Percentiles rank a stretch among this genome's conserved stretches.
Evolutionary conservation across 2,888 invertebrate genomes (phyloP).

Genomic region (Dicycla oo): DNA sequence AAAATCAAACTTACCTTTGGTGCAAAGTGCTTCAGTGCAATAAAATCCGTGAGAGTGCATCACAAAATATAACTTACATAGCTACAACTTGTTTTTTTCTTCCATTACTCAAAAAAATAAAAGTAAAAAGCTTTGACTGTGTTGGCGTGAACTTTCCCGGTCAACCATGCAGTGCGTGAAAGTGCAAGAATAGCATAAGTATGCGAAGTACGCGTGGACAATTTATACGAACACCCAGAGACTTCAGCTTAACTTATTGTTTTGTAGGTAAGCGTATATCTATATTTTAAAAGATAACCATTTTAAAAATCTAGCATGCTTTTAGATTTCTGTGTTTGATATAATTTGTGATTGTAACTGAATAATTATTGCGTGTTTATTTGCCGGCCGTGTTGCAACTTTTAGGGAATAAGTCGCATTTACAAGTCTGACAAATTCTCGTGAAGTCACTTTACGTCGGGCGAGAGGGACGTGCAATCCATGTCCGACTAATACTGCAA

Average conservation of each 20-base stretch:
- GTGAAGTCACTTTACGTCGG: background rate
- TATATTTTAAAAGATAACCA: background rate
- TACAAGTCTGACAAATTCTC: background rate
- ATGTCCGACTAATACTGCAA: too few species aligned
- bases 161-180: slow-evolving; percentile 20
- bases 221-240: background rate
- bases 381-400: background rate
- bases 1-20: slow-evolving; percentile 47
- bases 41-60: slow-evolving; percentile 32
- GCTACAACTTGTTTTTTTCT: too few species aligned
- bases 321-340: background rate
- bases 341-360: background rate
- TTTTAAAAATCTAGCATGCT: background rate
- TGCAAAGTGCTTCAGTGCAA: slow-evolving; percentile 38
- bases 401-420: background rate
- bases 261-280: background rate
- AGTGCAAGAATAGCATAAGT: slow-evolving; percentile 17
- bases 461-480: background rate
- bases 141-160: slow-evolving; percentile 12
- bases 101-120: background rate
- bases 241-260: background rate
- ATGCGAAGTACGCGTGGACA: background rate
- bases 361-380: background rate
- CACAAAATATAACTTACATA: slow-evolving; percentile 3
- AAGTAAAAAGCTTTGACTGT: slow-evolving; percentile 20